phyloP scores from a whole-genome alignment of 2,888 invertebrate genomes.

The Oscheius sp. region DNA sequence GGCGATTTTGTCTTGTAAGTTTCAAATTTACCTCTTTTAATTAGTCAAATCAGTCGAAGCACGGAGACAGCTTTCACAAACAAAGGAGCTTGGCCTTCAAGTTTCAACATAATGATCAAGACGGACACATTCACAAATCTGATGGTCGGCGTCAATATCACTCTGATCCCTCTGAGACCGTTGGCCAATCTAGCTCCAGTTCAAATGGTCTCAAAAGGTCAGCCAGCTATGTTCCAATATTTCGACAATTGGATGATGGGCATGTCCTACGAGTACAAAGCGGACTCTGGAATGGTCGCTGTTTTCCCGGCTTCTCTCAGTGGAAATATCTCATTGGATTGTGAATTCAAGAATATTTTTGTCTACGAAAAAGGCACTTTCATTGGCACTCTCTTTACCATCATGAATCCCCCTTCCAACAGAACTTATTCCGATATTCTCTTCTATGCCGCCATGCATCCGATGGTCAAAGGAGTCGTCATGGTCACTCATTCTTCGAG shows the following conservation, averaged over 20 bases:
- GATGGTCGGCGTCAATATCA: neutral
- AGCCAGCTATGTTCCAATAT: neutral
- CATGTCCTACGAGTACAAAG: neutral
- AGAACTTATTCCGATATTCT: neutral
- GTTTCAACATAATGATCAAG: neutral
- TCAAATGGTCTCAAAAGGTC: neutral
- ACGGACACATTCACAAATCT: neutral
- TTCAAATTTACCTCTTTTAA: too few species aligned
- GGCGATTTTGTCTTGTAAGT: neutral
- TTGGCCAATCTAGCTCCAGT: neutral
- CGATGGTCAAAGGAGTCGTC: neutral
- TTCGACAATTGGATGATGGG: neutral
- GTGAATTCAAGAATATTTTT: neutral
- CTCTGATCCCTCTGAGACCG: neutral
- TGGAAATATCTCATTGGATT: neutral
- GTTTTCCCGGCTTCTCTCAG: neutral
- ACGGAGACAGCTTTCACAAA: neutral
- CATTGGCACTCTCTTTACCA: neutral
- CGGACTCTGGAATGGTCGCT: neutral
- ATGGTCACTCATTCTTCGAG: neutral
- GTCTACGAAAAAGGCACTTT: neutral
- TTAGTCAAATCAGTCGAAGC: neutral
- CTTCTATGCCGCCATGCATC: neutral
- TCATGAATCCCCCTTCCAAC: neutral
- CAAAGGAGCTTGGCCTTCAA: neutral